Evolutionary conservation across 1,140 invertebrate species (phyloP).

Genomic region (Philopotamus ludificatus): DNA sequence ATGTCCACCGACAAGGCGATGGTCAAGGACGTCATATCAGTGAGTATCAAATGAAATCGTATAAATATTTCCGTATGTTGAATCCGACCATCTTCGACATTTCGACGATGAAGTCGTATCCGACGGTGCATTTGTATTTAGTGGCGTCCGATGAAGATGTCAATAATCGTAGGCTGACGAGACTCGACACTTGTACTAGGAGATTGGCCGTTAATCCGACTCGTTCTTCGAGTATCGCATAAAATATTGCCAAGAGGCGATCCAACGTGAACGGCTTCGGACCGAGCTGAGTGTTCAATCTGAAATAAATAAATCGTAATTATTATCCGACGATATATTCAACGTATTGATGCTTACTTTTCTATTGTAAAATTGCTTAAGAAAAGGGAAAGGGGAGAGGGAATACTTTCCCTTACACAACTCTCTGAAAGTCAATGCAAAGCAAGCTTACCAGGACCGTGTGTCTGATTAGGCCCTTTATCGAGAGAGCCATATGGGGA

Average conservation of each 20-base stretch:
- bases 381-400: too few species aligned
- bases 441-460: too few species aligned
- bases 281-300: slow-evolving; percentile 63
- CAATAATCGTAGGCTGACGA: slow-evolving; percentile 71
- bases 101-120: slow-evolving; percentile 66
- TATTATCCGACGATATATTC: too few species aligned
- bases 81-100: slow-evolving; percentile 71
- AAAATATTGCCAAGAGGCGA: slow-evolving; percentile 87
- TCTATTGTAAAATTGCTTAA: too few species aligned
- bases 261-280: slow-evolving; percentile 82
- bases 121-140: slow-evolving; percentile 74
- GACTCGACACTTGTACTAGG: slow-evolving; percentile 73
- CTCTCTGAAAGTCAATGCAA: too few species aligned
- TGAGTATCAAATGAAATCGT: slow-evolving; percentile 68
- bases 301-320: too few species aligned
- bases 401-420: too few species aligned
- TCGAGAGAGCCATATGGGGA: too few species aligned
- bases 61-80: slow-evolving; percentile 73
- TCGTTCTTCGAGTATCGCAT: slow-evolving; percentile 82
- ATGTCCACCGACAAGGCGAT: slow-evolving; percentile 77
- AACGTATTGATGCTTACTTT: too few species aligned
- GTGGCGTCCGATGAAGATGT: slow-evolving; percentile 63
- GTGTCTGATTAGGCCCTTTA: too few species aligned
- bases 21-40: slow-evolving; percentile 72
- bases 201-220: slow-evolving; percentile 82